These are phyloP conservation scores for Anhinga anhinga DNA, from an alignment of 2,113 vertebrate genomes.

Conservation along the genomic window DNA sequence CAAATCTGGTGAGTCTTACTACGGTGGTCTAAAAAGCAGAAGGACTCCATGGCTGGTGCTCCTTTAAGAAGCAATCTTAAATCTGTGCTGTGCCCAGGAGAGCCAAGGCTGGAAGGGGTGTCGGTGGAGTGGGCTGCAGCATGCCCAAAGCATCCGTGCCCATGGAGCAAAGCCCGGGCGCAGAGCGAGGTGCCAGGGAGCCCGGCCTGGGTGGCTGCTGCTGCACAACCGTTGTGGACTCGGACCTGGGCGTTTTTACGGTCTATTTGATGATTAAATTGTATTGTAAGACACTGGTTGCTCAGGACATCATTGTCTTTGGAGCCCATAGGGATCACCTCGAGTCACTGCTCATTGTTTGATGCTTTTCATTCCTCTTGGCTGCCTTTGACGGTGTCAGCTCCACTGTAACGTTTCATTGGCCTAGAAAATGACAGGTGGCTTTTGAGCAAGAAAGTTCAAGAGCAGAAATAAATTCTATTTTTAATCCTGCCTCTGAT, in stretches of 20 bases:
- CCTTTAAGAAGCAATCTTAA: background rate
- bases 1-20: background rate
- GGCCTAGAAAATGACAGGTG: background rate
- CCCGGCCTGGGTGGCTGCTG: background rate
- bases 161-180: rapidly evolving
- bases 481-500: conserved; percentile 42
- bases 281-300: background rate
- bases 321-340: background rate
- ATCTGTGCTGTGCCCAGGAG: background rate
- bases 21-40: background rate
- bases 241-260: background rate
- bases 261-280: background rate
- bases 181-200: background rate
- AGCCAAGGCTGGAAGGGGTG: background rate
- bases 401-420: background rate
- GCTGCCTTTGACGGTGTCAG: background rate
- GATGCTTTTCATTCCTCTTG: background rate
- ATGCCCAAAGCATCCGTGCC: background rate
- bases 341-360: background rate
- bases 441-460: background rate
- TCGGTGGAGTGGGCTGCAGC: background rate
- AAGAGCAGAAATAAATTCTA: conserved; percentile 23
- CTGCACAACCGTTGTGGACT: background rate
- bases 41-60: background rate
- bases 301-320: background rate